phyloP scores from a whole-genome alignment of 37 sponge, comb jelly and placozoan species.

The Agelas oroides region DNA sequence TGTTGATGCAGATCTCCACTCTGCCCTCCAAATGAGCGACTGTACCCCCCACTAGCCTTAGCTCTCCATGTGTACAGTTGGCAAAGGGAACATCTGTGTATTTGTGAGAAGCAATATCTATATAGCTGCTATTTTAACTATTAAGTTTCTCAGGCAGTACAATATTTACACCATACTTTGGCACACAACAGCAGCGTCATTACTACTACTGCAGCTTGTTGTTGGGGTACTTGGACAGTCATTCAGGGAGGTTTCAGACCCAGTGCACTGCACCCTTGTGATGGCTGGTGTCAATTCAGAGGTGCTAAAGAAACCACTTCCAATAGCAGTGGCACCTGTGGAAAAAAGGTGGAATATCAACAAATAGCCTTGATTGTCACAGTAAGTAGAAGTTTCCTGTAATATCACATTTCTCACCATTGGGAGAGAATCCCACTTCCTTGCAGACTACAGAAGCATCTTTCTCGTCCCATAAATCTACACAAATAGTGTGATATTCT shows the following conservation, averaged over 20 bases:
- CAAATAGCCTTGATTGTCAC: too few species aligned
- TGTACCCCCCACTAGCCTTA: not conserved
- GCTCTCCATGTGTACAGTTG: not conserved
- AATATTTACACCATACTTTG: too few species aligned
- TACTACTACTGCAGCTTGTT: too few species aligned
- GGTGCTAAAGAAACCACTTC: too few species aligned
- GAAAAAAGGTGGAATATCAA: too few species aligned
- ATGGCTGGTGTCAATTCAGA: not conserved
- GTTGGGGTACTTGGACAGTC: conserved; percentile 16
- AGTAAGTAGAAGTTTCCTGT: too few species aligned
- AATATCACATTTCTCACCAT: conserved; percentile 42
- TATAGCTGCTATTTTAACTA: too few species aligned
- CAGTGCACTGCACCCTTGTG: conserved; percentile 22
- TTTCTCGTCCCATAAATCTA: conserved; percentile 21
- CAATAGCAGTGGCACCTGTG: too few species aligned
- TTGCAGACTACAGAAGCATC: conserved; percentile 50
- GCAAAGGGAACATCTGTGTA: not conserved
- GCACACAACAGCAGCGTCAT: too few species aligned
- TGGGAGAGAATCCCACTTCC: conserved; percentile 40
- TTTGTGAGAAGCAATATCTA: too few species aligned
- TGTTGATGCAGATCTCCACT: not conserved
- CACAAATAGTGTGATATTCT: conserved; percentile 37
- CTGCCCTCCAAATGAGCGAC: not conserved
- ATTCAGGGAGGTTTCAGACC: not conserved
- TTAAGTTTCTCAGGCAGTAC: too few species aligned